Evolutionary conservation across 2,797 vertebrate species (phyloP).

Genomic region (Myotis planiceps): DNA sequence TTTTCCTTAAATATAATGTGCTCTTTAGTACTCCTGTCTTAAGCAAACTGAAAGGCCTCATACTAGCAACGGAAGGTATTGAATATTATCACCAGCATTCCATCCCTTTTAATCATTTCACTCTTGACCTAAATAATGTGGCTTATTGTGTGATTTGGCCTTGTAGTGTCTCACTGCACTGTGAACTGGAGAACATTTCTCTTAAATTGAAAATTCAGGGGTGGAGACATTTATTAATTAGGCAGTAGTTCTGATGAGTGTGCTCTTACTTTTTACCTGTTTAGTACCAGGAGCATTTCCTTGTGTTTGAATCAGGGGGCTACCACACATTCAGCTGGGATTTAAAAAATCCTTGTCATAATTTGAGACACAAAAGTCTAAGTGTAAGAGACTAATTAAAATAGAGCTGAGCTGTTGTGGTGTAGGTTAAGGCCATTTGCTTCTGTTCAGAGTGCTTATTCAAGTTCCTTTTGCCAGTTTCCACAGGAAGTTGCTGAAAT

Average conservation of each 20-base stretch:
- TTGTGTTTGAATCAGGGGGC: conserved; percentile 21
- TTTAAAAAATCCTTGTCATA: conserved; percentile 64
- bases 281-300: conserved; percentile 3
- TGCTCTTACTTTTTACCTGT: not conserved
- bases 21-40: conserved; percentile 83
- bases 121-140: conserved; percentile 84
- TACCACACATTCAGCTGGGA: conserved; percentile 45
- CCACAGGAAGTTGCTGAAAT: conserved; percentile 60
- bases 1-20: conserved; percentile 83
- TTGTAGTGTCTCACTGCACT: conserved; percentile 69
- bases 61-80: conserved; percentile 84
- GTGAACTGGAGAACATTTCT: conserved; percentile 57
- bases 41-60: conserved; percentile 83
- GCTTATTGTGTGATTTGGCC: conserved; percentile 74
- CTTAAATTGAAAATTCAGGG: conserved; percentile 49
- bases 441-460: conserved; percentile 62
- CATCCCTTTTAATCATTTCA: conserved; percentile 87
- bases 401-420: conserved; percentile 44
- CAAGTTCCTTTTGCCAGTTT: conserved; percentile 44
- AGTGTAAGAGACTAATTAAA: conserved; percentile 58
- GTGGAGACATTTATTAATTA: conserved; percentile 36
- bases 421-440: conserved; percentile 51
- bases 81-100: conserved; percentile 89
- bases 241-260: conserved; percentile 30
- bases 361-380: conserved; percentile 66